Conservation (phyloP, 2,888 invertebrate species). For the Meteorus cinctellus region DNA sequence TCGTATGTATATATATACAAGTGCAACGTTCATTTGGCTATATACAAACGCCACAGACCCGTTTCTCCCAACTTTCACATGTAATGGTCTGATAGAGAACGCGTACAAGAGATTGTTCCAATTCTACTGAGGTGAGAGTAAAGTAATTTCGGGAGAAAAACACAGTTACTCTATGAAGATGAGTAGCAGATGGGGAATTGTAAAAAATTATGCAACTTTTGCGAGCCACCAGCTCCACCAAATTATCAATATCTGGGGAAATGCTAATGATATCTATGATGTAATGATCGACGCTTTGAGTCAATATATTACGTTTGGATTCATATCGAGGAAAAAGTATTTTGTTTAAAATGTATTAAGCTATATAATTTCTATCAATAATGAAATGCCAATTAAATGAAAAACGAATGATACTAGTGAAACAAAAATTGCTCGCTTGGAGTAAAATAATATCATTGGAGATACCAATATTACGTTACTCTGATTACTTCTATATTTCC, state of each 20-base stretch:
- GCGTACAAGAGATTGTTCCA: slow-evolving; percentile 56
- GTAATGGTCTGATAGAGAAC: slow-evolving; percentile 50
- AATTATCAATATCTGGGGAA: not conserved
- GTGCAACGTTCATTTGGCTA: not conserved
- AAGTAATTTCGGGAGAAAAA: slow-evolving; percentile 45
- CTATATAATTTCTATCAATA: not conserved
- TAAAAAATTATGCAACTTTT: not conserved
- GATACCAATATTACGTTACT: no score
- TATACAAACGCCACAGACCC: slow-evolving; percentile 22
- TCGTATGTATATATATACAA: not conserved
- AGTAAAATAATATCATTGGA: no score
- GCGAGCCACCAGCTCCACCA: not conserved
- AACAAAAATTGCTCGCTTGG: not conserved
- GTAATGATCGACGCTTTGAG: not conserved
- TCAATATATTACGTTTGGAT: slow-evolving; percentile 22
- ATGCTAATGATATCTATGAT: not conserved
- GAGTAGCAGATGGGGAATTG: not conserved
- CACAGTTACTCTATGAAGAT: not conserved
- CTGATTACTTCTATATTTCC: no score
- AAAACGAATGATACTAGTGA: not conserved
- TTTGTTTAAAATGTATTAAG: not conserved
- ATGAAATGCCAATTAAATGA: not conserved
- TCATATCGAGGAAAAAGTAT: slow-evolving; percentile 8
- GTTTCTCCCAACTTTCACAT: slow-evolving; percentile 66
- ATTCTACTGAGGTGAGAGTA: slow-evolving; percentile 56